These are phyloP conservation scores for Hemicrepidius hirtus DNA, from an alignment of 2,888 invertebrate genomes.

Conservation along the genomic window DNA sequence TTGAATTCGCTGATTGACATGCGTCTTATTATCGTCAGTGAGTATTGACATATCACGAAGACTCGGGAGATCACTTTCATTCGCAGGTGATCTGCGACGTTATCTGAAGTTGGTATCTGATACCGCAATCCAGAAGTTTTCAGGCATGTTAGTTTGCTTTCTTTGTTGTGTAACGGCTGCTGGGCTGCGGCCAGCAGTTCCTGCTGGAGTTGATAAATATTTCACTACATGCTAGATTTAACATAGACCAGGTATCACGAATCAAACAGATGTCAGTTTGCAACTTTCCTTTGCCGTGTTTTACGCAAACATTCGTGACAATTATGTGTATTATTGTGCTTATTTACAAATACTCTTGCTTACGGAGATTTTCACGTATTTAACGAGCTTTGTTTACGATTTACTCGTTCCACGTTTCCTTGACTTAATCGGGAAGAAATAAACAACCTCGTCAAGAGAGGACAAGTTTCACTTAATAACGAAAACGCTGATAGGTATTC, in stretches of 20 bases:
- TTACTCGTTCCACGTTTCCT: constrained; percentile 25
- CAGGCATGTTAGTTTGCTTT: constrained; percentile 23
- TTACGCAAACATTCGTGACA: constrained; percentile 55
- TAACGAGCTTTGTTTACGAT: constrained; percentile 44
- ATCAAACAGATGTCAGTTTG: constrained; percentile 52
- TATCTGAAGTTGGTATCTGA: constrained; percentile 32
- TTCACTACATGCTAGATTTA: constrained; percentile 47
- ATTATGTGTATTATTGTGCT: constrained; percentile 49
- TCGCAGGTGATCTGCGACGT: constrained; percentile 35
- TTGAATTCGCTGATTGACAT: constrained; percentile 35
- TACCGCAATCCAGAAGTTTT: constrained; percentile 34
- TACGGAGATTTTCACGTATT: constrained; percentile 43
- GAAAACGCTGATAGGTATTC: constrained; percentile 32
- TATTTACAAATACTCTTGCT: constrained; percentile 45
- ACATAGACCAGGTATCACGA: constrained; percentile 50
- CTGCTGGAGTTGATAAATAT: constrained; percentile 41
- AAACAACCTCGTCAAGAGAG: not conserved
- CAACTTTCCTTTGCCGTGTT: constrained; percentile 54
- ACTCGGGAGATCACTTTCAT: constrained; percentile 37
- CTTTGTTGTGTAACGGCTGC: constrained; percentile 31
- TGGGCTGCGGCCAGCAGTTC: constrained; percentile 37
- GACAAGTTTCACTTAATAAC: constrained; percentile 22
- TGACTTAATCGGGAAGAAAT: not conserved
- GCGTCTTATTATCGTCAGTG: constrained; percentile 35
- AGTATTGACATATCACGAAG: constrained; percentile 43